Percentiles rank a stretch among this genome's conserved stretches.
Conservation (phyloP, 2,113 vertebrate genomes). For the Cnemophilus loriae region DNA sequence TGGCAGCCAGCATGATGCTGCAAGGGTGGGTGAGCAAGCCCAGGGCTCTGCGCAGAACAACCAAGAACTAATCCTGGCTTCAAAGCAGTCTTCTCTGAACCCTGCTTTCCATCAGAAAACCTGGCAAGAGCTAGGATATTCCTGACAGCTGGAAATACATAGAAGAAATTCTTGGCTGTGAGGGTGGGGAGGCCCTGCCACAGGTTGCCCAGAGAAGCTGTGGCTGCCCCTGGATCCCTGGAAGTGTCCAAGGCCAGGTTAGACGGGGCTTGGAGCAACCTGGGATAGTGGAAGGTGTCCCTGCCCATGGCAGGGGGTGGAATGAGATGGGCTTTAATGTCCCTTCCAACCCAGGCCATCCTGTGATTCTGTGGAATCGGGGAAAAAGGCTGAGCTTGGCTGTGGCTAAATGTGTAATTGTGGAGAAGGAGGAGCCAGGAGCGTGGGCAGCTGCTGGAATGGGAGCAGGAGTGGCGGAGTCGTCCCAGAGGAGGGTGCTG, state of each 20-base stretch:
- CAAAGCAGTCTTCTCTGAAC: background rate
- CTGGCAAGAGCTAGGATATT: background rate
- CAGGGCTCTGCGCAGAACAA: background rate
- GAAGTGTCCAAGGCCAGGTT: background rate
- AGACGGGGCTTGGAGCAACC: accelerated
- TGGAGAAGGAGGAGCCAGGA: background rate
- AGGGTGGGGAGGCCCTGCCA: background rate
- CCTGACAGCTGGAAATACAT: background rate
- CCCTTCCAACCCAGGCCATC: background rate
- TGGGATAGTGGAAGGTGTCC: background rate
- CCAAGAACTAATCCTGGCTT: background rate
- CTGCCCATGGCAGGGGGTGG: background rate
- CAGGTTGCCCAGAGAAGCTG: background rate
- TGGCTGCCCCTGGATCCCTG: background rate
- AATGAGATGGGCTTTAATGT: accelerated
- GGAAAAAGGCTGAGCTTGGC: background rate
- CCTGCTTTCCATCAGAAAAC: background rate
- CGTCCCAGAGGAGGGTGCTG: accelerated
- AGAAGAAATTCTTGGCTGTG: background rate
- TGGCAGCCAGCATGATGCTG: accelerated
- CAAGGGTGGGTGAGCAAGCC: background rate
- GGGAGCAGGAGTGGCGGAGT: background rate
- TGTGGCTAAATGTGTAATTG: background rate
- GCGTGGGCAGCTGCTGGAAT: background rate
- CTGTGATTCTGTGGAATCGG: background rate